Percentiles rank a stretch among this genome's conserved stretches.
Conservation (phyloP, 2,113 vertebrate species). For the Ctenodactylus gundi region DNA sequence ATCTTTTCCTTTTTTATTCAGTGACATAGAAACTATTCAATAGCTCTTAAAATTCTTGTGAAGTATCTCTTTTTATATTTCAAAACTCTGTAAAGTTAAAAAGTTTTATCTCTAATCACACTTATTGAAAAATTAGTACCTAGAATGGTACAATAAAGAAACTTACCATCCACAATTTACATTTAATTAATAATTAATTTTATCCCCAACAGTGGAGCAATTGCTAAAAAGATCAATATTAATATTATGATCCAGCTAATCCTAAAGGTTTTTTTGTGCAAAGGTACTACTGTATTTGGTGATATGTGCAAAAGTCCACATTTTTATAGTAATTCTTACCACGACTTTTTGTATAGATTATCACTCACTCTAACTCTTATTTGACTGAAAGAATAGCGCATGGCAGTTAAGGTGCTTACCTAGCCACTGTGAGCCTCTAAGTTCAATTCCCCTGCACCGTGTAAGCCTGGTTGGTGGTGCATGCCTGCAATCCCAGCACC, state of each 20-base stretch:
- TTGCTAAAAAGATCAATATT: constrained; percentile 6
- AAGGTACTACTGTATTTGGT: not conserved
- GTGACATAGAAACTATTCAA: not conserved
- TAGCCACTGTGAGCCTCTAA: too few relatives aligned
- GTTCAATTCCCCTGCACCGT: too few relatives aligned
- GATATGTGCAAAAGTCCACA: not conserved
- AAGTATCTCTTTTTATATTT: not conserved
- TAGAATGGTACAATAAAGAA: not conserved
- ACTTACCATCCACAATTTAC: not conserved
- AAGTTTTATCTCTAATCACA: not conserved
- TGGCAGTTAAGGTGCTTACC: too few relatives aligned
- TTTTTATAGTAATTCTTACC: not conserved
- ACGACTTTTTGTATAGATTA: not conserved
- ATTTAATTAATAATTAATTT: constrained; percentile 18
- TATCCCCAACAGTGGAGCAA: not conserved
- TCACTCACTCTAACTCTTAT: not conserved
- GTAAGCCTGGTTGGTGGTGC: too few relatives aligned
- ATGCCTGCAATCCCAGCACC: too few relatives aligned
- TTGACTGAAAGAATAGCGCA: too few relatives aligned
- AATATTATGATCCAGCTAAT: not conserved
- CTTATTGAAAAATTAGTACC: constrained; percentile 36
- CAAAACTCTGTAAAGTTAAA: constrained; percentile 2
- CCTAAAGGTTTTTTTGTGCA: not conserved
- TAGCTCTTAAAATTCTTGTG: not conserved
- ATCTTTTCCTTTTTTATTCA: constrained; percentile 30